A percentile compares a stretch with the other conserved stretches of the same genome.
Evolutionary conservation across 2,888 invertebrate genomes (phyloP).

Genomic region (Microctonus hyperodae): DNA sequence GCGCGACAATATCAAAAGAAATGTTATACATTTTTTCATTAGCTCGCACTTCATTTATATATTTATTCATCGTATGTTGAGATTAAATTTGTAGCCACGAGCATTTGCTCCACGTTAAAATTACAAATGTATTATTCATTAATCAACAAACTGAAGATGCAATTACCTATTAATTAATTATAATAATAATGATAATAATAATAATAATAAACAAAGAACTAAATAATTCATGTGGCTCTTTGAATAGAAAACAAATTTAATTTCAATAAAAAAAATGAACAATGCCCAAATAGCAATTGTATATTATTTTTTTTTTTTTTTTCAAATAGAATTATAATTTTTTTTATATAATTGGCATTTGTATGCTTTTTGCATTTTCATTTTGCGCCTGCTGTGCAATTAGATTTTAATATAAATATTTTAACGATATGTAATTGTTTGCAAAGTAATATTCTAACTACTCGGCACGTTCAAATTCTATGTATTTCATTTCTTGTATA

Average conservation of each 20-base stretch:
- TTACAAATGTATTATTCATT: slow-evolving; percentile 31
- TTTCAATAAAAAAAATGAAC: slow-evolving; percentile 29
- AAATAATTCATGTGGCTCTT: too few relatives aligned
- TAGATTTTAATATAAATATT: slow-evolving; percentile 29
- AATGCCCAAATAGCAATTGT: too few relatives aligned
- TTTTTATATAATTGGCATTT: slow-evolving; percentile 26
- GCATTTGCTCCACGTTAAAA: slow-evolving; percentile 22
- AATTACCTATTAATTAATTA: slow-evolving; percentile 44
- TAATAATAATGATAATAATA: too few relatives aligned
- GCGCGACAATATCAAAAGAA: slow-evolving; percentile 29
- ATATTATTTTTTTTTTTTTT: slow-evolving; percentile 24
- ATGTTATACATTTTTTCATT: slow-evolving; percentile 2
- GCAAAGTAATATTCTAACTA: slow-evolving; percentile 33
- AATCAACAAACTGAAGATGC: slow-evolving; percentile 50
- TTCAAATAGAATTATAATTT: slow-evolving; percentile 8
- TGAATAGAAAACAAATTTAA: too few relatives aligned
- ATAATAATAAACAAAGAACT: too few relatives aligned
- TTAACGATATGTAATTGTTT: slow-evolving; percentile 19
- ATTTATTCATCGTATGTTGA: neutral
- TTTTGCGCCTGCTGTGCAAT: slow-evolving; percentile 28
- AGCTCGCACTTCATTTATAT: neutral
- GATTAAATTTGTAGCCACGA: slow-evolving; percentile 6
- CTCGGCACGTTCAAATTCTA: slow-evolving; percentile 31
- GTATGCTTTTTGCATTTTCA: slow-evolving; percentile 37
- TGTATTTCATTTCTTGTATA: slow-evolving; percentile 8